These are phyloP conservation scores for Gracilinanus agilis DNA, from an alignment of 2,113 vertebrate genomes.

Conservation along the genomic window DNA sequence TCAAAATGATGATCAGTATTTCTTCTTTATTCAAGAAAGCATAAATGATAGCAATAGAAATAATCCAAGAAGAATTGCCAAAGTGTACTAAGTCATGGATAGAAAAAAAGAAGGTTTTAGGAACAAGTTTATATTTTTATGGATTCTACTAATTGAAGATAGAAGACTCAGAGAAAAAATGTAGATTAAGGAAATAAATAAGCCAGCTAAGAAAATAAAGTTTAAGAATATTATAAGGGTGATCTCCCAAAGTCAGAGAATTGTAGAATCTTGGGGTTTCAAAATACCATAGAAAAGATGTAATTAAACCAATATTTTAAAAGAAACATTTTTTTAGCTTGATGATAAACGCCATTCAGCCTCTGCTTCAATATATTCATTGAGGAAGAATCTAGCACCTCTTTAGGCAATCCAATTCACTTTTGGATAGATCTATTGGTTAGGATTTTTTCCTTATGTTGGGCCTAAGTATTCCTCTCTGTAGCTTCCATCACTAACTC, in stretches of 20 bases:
- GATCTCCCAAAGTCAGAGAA: not conserved
- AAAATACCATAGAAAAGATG: not conserved
- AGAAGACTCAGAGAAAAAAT: not conserved
- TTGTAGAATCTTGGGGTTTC: not conserved
- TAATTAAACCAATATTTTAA: not conserved
- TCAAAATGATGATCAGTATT: not conserved
- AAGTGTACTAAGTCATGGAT: not conserved
- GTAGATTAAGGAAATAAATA: not conserved
- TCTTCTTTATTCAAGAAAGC: not conserved
- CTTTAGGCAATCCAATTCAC: not conserved
- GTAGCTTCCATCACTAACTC: not conserved
- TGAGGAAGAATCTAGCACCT: not conserved
- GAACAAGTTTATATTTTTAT: not conserved
- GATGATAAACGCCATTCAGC: not conserved
- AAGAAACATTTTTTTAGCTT: not conserved
- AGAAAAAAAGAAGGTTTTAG: not conserved
- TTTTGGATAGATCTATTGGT: not conserved
- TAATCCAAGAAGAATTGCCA: not conserved
- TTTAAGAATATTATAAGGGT: not conserved
- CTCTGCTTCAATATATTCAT: not conserved
- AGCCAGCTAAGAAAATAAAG: not conserved
- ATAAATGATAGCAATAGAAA: not conserved
- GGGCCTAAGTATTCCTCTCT: not conserved
- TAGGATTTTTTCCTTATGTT: not conserved
- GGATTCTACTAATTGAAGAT: not conserved